Conservation (phyloP, 1,140 invertebrate species). For the Grapholita molesta region DNA sequence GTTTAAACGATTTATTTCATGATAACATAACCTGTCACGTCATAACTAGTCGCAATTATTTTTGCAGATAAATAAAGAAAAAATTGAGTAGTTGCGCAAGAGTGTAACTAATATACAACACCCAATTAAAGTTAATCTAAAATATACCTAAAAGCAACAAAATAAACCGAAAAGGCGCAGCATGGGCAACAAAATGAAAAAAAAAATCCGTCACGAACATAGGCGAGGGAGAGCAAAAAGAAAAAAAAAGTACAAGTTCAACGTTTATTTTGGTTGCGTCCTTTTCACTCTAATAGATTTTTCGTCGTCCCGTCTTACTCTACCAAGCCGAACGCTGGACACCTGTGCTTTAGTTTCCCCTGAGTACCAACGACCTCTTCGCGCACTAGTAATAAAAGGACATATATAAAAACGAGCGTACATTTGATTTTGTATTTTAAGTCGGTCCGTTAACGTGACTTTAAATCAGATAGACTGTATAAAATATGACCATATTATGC, state of each 20-base stretch:
- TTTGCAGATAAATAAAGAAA: neutral
- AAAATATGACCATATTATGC: conserved; percentile 65
- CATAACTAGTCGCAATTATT: neutral
- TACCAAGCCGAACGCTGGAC: conserved; percentile 68
- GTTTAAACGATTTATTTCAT: too few species aligned
- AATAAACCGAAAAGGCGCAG: conserved; percentile 70
- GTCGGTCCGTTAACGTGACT: conserved; percentile 20
- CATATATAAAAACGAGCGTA: conserved; percentile 32
- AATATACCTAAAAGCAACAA: conserved; percentile 72
- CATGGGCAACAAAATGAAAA: conserved; percentile 65
- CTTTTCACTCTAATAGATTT: conserved; percentile 32
- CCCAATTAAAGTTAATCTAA: conserved; percentile 46
- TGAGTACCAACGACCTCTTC: conserved; percentile 76
- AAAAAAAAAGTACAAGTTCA: conserved; percentile 73
- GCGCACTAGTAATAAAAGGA: conserved; percentile 35
- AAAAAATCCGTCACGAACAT: conserved; percentile 76
- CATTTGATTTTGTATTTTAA: conserved; percentile 35
- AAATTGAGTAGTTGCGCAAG: neutral
- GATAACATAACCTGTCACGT: neutral
- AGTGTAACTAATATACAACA: conserved; percentile 20
- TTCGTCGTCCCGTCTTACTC: conserved; percentile 47
- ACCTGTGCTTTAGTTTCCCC: conserved; percentile 78
- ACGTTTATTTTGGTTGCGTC: conserved; percentile 76
- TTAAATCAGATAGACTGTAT: conserved; percentile 37
- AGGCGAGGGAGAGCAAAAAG: conserved; percentile 75